phyloP scores from a whole-genome alignment of 2,113 vertebrate genomes.

The Benitochromis conjunctus region DNA sequence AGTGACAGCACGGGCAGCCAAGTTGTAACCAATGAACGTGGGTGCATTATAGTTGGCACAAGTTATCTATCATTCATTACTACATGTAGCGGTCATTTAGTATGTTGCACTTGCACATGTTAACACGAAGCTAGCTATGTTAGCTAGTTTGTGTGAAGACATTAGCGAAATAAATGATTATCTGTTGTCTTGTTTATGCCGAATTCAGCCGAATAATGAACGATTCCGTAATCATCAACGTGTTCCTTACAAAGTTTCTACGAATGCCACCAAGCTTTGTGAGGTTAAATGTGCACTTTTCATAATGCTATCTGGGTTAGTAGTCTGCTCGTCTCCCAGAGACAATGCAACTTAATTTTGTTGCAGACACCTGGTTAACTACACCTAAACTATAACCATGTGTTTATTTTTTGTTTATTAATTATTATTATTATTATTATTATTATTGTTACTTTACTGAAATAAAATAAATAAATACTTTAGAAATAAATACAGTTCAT shows the following conservation, averaged over 20 bases:
- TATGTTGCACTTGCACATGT: too few relatives aligned
- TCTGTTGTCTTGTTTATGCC: not conserved
- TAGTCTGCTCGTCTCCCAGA: too few relatives aligned
- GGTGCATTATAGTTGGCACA: not conserved
- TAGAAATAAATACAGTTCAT: not conserved
- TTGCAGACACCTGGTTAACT: not conserved
- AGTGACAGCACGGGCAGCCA: not conserved
- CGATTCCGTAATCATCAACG: fast-evolving
- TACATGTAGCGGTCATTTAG: not conserved
- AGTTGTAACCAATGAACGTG: not conserved
- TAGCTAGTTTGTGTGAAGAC: not conserved
- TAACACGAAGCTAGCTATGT: not conserved
- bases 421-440: not conserved
- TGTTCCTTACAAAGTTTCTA: fast-evolving
- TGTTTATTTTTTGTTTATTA: not conserved
- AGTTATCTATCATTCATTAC: not conserved
- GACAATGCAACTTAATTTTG: not conserved
- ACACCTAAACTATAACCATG: not conserved
- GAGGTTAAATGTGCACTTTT: not conserved
- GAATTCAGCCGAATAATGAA: not conserved
- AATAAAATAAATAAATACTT: not conserved
- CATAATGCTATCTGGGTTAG: not conserved
- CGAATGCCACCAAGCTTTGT: not conserved
- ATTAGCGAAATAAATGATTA: not conserved
- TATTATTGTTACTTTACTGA: not conserved